These are phyloP conservation scores for Scaptomyza caliginosa DNA, from an alignment of 2,888 invertebrate species.

Conservation along the genomic window DNA sequence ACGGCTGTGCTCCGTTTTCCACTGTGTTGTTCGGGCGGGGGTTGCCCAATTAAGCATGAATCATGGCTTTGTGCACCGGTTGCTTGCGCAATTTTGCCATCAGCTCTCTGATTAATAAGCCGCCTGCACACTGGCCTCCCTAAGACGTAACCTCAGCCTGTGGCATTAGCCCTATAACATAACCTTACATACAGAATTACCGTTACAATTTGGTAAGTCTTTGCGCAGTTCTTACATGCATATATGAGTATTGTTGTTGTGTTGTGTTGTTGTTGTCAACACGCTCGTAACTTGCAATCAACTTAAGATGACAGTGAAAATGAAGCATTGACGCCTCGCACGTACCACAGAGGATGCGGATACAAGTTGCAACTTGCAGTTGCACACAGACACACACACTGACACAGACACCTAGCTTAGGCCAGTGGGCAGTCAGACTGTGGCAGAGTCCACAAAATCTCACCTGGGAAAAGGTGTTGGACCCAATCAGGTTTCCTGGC, in stretches of 20 bases:
- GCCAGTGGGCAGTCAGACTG: conserved; percentile 52
- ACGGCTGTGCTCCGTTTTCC: conserved; percentile 30
- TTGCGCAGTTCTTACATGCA: conserved; percentile 27
- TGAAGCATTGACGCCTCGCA: conserved; percentile 83
- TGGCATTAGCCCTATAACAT: conserved; percentile 56
- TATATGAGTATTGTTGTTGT: conserved; percentile 6
- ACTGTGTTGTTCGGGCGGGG: conserved; percentile 11
- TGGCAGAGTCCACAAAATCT: conserved; percentile 4
- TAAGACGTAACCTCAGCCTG: conserved; percentile 24
- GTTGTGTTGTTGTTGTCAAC: conserved; percentile 71
- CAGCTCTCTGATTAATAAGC: conserved; percentile 67
- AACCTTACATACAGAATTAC: conserved; percentile 51
- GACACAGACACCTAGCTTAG: conserved; percentile 26
- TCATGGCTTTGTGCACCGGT: conserved; percentile 54
- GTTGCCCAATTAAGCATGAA: conserved; percentile 71
- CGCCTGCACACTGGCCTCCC: conserved; percentile 51
- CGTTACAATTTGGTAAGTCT: conserved; percentile 45
- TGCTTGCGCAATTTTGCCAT: conserved; percentile 47
- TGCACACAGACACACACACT: conserved; percentile 16
- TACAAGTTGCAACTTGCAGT: conserved; percentile 40
- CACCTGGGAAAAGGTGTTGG: conserved; percentile 56
- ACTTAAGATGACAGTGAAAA: conserved; percentile 83
- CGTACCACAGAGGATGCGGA: conserved; percentile 72
- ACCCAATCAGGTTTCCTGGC: conserved; percentile 65
- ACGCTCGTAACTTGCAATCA: conserved; percentile 83